Percentiles rank a stretch among this genome's conserved stretches.
Conservation (phyloP, 1,140 invertebrate species). For the Listronotus oregonensis region DNA sequence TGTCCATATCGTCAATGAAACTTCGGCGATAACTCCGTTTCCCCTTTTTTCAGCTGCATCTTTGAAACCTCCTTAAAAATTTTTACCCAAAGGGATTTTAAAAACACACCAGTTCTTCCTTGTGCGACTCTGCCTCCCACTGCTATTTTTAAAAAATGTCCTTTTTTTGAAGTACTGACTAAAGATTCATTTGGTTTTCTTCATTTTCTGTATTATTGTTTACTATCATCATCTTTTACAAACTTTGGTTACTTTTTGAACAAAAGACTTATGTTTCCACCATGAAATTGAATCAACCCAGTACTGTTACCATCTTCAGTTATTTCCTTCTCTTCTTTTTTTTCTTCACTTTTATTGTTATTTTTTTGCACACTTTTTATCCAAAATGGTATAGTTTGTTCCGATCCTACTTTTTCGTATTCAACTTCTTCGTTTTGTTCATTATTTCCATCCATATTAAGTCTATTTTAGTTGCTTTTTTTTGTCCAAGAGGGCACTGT, state of each 20-base stretch:
- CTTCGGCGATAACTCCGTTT: constrained; percentile 28
- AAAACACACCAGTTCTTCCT: neutral
- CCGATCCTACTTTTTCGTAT: too few relatives aligned
- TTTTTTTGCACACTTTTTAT: too few relatives aligned
- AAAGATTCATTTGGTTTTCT: neutral
- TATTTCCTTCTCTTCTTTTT: neutral
- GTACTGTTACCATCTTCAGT: neutral
- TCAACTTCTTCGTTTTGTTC: too few relatives aligned
- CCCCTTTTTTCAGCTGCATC: constrained; percentile 29
- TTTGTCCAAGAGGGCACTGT: too few relatives aligned
- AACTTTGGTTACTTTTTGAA: constrained; percentile 2
- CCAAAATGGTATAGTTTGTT: too few relatives aligned
- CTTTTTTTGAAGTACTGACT: neutral
- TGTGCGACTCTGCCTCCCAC: neutral
- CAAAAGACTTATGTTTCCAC: constrained; percentile 13
- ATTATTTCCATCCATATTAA: too few relatives aligned
- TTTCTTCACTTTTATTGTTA: neutral
- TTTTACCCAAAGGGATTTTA: constrained; percentile 4
- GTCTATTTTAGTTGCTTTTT: too few relatives aligned
- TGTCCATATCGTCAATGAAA: constrained; percentile 33
- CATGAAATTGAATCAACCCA: neutral
- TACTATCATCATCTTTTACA: neutral
- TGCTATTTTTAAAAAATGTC: neutral
- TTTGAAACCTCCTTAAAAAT: constrained; percentile 29
- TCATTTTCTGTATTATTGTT: neutral